These are phyloP conservation scores for Melanotaenia pygmaea DNA, from an alignment of 2,797 vertebrate genomes.

Conservation along the genomic window DNA sequence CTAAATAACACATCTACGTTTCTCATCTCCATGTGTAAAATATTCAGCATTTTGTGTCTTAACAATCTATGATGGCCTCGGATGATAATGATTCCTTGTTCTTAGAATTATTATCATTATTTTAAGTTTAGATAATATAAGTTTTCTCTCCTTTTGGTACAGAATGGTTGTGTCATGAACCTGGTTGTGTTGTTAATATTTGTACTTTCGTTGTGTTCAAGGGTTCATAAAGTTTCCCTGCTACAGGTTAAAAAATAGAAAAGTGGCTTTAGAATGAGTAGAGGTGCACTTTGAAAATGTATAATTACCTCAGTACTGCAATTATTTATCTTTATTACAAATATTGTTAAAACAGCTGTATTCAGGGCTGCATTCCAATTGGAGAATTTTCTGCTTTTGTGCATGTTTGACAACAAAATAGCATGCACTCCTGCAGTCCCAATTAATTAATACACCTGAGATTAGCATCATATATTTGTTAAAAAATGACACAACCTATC, in stretches of 20 bases:
- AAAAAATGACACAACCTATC: not conserved
- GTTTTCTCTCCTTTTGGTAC: constrained; percentile 1
- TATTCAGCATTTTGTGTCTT: not conserved
- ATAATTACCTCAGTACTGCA: not conserved
- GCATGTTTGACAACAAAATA: not conserved
- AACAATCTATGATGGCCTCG: constrained; percentile 18
- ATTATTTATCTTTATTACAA: not conserved
- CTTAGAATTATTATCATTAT: not conserved
- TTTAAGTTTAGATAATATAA: constrained; percentile 1
- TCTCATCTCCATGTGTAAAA: not conserved
- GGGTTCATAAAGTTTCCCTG: constrained; percentile 36
- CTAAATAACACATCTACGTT: too few species aligned
- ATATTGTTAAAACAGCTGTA: not conserved
- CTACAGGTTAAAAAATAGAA: constrained; percentile 33
- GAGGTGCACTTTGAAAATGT: constrained; percentile 21
- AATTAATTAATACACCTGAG: not conserved
- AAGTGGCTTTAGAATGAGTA: constrained; percentile 58
- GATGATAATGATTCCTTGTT: not conserved
- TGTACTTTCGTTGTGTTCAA: constrained; percentile 31
- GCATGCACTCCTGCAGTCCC: not conserved
- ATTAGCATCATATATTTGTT: not conserved
- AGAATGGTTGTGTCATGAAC: constrained; percentile 2
- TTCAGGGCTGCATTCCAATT: not conserved
- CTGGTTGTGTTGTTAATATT: constrained; percentile 22
- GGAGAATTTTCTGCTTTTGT: not conserved